phyloP scores from a whole-genome alignment of 2,797 vertebrate genomes.

The Scomberomorus guttatus region DNA sequence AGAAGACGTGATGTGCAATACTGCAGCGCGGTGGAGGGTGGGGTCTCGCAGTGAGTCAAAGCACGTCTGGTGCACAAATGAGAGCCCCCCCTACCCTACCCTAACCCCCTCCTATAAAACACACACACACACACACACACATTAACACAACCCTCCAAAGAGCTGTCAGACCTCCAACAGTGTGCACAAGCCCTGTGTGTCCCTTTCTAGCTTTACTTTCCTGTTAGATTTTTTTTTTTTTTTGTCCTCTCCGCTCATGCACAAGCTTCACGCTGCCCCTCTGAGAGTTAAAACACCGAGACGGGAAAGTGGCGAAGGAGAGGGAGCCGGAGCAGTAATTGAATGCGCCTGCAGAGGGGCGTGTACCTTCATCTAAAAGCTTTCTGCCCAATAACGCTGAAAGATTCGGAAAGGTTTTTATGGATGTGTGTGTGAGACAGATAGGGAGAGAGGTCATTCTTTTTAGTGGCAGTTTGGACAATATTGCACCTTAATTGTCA shows the following conservation, averaged over 20 bases:
- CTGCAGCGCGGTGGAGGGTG: conserved; percentile 79
- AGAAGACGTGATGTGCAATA: conserved; percentile 66
- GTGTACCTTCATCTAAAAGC: conserved; percentile 40
- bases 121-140: conserved; percentile 14
- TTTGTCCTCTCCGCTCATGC: neutral
- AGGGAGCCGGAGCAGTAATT: conserved; percentile 14
- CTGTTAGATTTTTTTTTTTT: conserved; percentile 5
- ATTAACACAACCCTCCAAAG: conserved; percentile 4
- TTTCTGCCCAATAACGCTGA: conserved; percentile 13
- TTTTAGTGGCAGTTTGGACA: conserved; percentile 10
- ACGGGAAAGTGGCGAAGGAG: conserved; percentile 9
- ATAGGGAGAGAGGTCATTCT: neutral
- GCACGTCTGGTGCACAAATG: conserved; percentile 65
- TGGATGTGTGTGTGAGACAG: conserved; percentile 8
- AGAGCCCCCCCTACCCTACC: conserved; percentile 2
- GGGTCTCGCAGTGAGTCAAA: conserved; percentile 67
- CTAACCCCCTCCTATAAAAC: conserved; percentile 1
- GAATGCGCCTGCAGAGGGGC: conserved; percentile 57
- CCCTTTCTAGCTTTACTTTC: conserved; percentile 9
- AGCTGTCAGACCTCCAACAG: conserved; percentile 43
- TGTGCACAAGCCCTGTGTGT: conserved; percentile 2
- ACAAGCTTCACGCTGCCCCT: neutral
- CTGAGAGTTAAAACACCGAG: conserved; percentile 4
- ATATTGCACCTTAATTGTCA: neutral
- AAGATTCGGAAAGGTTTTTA: conserved; percentile 20